Percentiles rank a stretch among this genome's conserved stretches.
These are phyloP conservation scores for Blomia tropicalis DNA, from an alignment of 2,888 invertebrate species.

Conservation along the genomic window DNA sequence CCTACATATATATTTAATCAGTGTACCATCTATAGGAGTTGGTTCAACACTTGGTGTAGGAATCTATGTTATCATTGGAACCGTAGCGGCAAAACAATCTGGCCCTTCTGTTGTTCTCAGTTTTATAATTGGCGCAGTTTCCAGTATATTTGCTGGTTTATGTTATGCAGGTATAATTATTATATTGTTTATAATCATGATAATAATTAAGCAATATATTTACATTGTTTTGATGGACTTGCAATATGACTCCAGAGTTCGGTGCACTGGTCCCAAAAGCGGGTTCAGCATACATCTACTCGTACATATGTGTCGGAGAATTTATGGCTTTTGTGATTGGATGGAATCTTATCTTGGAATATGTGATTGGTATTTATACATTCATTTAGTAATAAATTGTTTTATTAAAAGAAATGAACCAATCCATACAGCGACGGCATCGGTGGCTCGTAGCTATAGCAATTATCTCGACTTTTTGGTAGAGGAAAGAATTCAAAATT, in stretches of 20 bases:
- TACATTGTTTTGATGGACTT: too few species aligned
- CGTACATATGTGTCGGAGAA: slow-evolving; percentile 50
- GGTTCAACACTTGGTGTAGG: slow-evolving; percentile 60
- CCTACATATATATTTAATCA: not conserved
- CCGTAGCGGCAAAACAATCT: slow-evolving; percentile 65
- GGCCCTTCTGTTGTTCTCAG: slow-evolving; percentile 82
- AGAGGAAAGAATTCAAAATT: slow-evolving; percentile 33
- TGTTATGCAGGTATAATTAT: slow-evolving; percentile 45
- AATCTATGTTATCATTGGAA: slow-evolving; percentile 80
- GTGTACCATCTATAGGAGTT: slow-evolving; percentile 38
- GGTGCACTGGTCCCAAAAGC: slow-evolving; percentile 72
- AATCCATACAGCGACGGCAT: too few species aligned
- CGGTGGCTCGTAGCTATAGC: slow-evolving; percentile 45
- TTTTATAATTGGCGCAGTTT: slow-evolving; percentile 76
- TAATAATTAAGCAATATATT: too few species aligned
- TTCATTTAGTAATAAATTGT: too few species aligned
- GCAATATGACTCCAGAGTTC: slow-evolving; percentile 52
- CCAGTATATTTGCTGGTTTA: slow-evolving; percentile 68
- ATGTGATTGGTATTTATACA: slow-evolving; percentile 41
- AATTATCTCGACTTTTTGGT: slow-evolving; percentile 38
- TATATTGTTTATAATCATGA: too few species aligned
- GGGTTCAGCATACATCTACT: slow-evolving; percentile 82
- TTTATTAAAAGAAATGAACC: too few species aligned
- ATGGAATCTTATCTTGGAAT: slow-evolving; percentile 41
- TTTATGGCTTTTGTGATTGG: slow-evolving; percentile 40